Base-by-base conservation (phyloP, 1,140 invertebrate species). In the Nomia melanderi region DNA sequence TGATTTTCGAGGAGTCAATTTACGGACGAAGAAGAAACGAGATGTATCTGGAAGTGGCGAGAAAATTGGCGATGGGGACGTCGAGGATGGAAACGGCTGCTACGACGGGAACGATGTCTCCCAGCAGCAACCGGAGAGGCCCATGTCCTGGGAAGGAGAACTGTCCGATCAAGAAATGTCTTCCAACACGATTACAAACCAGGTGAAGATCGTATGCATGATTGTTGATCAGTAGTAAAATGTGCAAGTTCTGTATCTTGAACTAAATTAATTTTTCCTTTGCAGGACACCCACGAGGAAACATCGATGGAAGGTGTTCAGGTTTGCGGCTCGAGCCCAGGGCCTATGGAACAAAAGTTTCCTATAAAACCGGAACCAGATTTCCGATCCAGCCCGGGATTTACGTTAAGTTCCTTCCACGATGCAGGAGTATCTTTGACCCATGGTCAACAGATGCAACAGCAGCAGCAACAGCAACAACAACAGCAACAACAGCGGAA, bases 91-190 rank as follows among this genome's bases (percentile, higher is more conserved):
- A 27, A 84, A 83, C 23, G 85, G 85, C 44, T 86, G 80, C 50
- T 90, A 91, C 44, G 91, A 89, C 17, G 84, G 80, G 7, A 88
- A 90, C 53, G 89, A 89, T 53, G 75, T 83, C 25, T 83, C 91
- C 29, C 89, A 90, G 23, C 89, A 89, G 54, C 85, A 86, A 23
- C 91, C 92, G 9, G 94, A 95, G 82, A 90, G 97, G 47, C 97
- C 97, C 20, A 98, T 98, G 97, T 97, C 96, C 2, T 97, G 97
- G 97, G 97, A 98, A 89, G 97, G 97, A 20, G 97, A 97, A 90
- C 92, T 98, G 0, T 97, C 96, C 1, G 97, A 98, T 85, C 93
- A 94, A 67, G 95, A 95, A 88, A 93, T 94, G 92, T 92, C 93
- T 86, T 92, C 92, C 77, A 92, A 93, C 77, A 93, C 92, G 17